Percentiles rank a stretch among this genome's conserved stretches.
Evolutionary conservation across 1,140 invertebrate species (phyloP).

Genomic region (Babylonia areolata): DNA sequence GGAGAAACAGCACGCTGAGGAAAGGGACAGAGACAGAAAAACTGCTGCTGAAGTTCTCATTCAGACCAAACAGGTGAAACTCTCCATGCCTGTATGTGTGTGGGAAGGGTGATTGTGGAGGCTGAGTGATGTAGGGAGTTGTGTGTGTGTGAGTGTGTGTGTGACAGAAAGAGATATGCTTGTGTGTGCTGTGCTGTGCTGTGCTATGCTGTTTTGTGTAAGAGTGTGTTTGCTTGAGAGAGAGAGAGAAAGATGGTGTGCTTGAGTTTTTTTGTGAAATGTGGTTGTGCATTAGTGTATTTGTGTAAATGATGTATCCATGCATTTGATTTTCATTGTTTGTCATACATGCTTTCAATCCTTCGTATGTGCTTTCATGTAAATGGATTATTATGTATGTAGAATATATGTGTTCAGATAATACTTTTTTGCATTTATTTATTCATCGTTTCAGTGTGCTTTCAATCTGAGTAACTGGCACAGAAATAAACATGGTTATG

Average conservation of each 20-base stretch:
- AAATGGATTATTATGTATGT: no score
- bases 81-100: no score
- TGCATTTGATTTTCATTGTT: neutral
- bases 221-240: neutral
- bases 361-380: neutral
- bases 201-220: no score
- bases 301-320: neutral
- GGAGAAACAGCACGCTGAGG: slow-evolving; percentile 46
- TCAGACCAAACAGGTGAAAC: slow-evolving; percentile 64
- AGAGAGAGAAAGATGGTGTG: neutral
- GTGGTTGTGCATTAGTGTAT: neutral
- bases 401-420: neutral
- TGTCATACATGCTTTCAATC: neutral
- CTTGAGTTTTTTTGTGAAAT: neutral
- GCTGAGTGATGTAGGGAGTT: no score
- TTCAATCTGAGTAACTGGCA: no score
- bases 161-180: no score
- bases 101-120: no score
- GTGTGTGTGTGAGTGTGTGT: no score
- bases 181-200: no score
- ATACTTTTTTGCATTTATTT: no score
- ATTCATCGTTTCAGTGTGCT: no score
- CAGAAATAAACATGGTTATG: neutral
- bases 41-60: slow-evolving; percentile 55
- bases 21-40: slow-evolving; percentile 54